Percentiles rank a stretch among this genome's conserved stretches.
These are phyloP conservation scores for Mirounga angustirostris DNA, from an alignment of 2,113 vertebrate genomes.

Conservation along the genomic window DNA sequence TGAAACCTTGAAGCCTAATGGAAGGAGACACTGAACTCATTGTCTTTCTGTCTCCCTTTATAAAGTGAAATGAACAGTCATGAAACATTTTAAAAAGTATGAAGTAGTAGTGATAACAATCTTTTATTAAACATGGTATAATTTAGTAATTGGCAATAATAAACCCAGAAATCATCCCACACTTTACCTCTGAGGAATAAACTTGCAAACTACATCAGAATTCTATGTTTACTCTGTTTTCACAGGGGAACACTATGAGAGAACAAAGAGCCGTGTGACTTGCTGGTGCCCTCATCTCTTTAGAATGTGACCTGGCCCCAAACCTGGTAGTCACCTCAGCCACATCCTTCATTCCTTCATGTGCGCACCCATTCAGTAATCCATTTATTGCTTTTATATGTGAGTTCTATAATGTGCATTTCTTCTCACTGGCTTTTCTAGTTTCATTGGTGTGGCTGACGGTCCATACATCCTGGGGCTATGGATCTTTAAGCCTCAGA, in stretches of 20 bases:
- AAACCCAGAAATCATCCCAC: not conserved
- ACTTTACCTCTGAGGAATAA: conserved; percentile 6
- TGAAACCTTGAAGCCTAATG: conserved; percentile 56
- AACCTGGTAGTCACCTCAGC: not conserved
- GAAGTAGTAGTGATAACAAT: not conserved
- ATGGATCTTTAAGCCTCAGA: not conserved
- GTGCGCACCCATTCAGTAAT: not conserved
- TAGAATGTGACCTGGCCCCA: not conserved
- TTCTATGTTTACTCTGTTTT: not conserved
- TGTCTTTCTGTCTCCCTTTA: not conserved
- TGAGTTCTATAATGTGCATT: not conserved
- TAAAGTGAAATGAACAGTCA: conserved; percentile 48
- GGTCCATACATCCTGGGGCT: not conserved
- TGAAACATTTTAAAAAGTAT: conserved; percentile 31
- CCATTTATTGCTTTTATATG: too few species aligned
- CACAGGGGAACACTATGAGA: not conserved
- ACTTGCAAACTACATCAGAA: not conserved
- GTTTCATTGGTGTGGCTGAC: not conserved
- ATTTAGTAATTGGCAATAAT: not conserved
- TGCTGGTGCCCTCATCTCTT: not conserved
- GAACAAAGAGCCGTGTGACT: not conserved
- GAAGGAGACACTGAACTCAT: conserved; percentile 4
- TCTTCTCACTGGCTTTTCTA: not conserved
- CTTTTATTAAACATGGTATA: not conserved
- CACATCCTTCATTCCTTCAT: rapidly evolving